A percentile compares a stretch with the other conserved stretches of the same genome.
These are phyloP conservation scores for Micromesistius poutassou DNA, from an alignment of 2,797 vertebrate species.

Conservation along the genomic window DNA sequence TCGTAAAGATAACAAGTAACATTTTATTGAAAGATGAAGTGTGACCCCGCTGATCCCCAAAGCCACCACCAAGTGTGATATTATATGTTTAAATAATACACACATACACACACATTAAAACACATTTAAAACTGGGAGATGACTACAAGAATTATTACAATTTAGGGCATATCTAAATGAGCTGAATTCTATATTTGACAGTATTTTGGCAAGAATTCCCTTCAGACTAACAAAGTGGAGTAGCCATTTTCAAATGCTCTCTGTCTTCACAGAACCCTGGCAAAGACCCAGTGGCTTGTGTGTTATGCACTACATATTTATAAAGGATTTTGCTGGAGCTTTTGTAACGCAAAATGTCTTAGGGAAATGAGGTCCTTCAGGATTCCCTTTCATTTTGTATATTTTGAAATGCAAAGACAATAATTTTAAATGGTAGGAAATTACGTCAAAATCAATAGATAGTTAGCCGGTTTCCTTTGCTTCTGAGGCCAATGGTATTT, in stretches of 20 bases:
- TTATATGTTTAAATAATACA: neutral
- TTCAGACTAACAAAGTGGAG: neutral
- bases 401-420: neutral
- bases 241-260: neutral
- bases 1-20: neutral
- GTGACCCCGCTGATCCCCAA: neutral
- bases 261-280: neutral
- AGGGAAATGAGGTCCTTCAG: neutral
- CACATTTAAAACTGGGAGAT: neutral
- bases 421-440: neutral
- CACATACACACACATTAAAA: neutral
- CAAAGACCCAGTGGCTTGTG: neutral
- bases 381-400: no score
- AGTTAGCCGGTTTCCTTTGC: slow-evolving; percentile 48
- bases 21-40: neutral
- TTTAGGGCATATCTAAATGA: neutral
- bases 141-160: neutral
- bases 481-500: slow-evolving; percentile 43
- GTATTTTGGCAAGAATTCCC: neutral
- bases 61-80: neutral
- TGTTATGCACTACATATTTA: neutral
- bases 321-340: neutral
- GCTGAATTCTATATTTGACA: neutral
- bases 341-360: neutral
- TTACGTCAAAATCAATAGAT: slow-evolving; percentile 8